Percentiles rank a stretch among this genome's conserved stretches.
These are phyloP conservation scores for Eupeodes latifasciatus DNA, from an alignment of 2,888 invertebrate genomes.

Conservation along the genomic window DNA sequence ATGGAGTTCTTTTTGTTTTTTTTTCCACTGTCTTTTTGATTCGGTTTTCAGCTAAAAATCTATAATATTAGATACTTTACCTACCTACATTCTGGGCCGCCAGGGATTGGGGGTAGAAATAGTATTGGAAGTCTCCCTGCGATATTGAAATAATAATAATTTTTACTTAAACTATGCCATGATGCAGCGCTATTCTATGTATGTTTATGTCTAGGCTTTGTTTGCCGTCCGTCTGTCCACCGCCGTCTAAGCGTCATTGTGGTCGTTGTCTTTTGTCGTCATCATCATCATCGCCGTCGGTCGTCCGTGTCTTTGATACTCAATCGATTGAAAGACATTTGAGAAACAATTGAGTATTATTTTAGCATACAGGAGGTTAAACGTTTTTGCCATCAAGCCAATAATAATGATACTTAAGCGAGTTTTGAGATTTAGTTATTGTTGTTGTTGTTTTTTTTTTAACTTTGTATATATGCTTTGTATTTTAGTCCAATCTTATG, in stretches of 20 bases:
- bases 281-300: not conserved
- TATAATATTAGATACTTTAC: not conserved
- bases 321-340: conserved; percentile 70
- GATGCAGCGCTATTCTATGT: conserved; percentile 24
- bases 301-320: not conserved
- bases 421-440: conserved; percentile 33
- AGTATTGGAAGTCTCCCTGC: conserved; percentile 44
- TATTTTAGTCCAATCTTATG: conserved; percentile 21
- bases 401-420: conserved; percentile 34
- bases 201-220: not conserved
- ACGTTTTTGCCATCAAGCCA: conserved; percentile 37
- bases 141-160: conserved; percentile 72
- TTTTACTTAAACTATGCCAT: conserved; percentile 56
- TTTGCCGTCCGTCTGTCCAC: not conserved
- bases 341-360: conserved; percentile 73
- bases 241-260: not conserved
- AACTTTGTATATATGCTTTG: not conserved
- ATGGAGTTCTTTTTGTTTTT: conserved; percentile 36
- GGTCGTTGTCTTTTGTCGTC: not conserved
- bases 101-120: not conserved
- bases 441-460: conserved; percentile 17
- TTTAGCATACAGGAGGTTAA: conserved; percentile 70
- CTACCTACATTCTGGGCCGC: not conserved
- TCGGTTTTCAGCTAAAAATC: not conserved
- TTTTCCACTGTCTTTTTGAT: not conserved